phyloP scores from a whole-genome alignment of 2,797 vertebrate species.

The Amblyraja radiata region DNA sequence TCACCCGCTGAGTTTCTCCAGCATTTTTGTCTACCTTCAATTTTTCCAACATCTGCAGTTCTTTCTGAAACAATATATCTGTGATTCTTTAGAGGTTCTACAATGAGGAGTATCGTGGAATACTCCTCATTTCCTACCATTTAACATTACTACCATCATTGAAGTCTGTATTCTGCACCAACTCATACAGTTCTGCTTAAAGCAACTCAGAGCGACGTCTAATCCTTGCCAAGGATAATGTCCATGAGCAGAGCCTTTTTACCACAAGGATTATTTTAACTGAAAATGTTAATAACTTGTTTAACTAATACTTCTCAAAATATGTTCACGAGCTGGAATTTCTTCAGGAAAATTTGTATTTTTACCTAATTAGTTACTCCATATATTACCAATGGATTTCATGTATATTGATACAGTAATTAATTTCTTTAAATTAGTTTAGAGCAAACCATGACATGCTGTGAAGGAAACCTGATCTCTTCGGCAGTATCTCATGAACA shows the following conservation, averaged over 20 bases:
- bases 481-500: too few species aligned
- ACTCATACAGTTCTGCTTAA: background rate
- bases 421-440: background rate
- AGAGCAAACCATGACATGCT: background rate
- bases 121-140: background rate
- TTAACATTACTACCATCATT: background rate
- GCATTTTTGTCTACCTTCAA: too few species aligned
- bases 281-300: background rate
- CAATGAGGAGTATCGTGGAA: background rate
- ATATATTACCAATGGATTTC: background rate
- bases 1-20: too few species aligned
- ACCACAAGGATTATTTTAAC: background rate
- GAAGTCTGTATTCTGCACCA: too few species aligned
- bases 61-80: too few species aligned
- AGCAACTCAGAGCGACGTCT: background rate
- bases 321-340: background rate
- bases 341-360: background rate
- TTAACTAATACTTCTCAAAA: background rate
- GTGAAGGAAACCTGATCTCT: background rate
- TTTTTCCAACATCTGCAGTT: too few species aligned
- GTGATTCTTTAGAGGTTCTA: background rate
- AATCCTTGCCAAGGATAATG: background rate
- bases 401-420: background rate
- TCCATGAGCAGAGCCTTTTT: background rate
- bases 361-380: background rate